phyloP scores from a whole-genome alignment of 2,888 invertebrate species.

The Hyalella azteca region DNA sequence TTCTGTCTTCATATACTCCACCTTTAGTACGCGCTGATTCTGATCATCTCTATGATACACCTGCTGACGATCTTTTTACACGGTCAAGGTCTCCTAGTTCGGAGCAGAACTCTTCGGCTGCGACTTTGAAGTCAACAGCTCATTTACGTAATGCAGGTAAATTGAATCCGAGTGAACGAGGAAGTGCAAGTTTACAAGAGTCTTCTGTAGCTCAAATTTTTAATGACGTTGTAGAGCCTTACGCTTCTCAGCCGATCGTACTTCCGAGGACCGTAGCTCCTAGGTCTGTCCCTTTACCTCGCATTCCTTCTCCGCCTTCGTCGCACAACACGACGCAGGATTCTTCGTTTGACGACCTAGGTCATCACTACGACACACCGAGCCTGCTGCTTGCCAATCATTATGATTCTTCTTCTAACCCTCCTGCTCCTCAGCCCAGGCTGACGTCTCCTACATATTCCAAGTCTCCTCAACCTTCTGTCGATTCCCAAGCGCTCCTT shows the following conservation, averaged over 20 bases:
- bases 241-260: constrained; percentile 4
- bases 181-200: neutral
- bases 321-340: constrained; percentile 32
- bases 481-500: neutral
- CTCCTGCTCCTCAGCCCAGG: neutral
- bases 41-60: constrained; percentile 38
- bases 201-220: neutral
- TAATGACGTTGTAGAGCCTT: constrained; percentile 2
- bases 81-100: neutral
- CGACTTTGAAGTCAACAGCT: neutral
- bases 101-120: neutral
- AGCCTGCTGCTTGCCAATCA: neutral
- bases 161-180: neutral
- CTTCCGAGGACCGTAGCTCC: neutral
- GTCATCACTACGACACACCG: constrained; percentile 35
- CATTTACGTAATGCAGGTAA: neutral
- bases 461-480: neutral
- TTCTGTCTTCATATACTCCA: neutral
- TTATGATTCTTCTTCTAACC: neutral
- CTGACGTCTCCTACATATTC: neutral
- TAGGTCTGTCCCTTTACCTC: neutral
- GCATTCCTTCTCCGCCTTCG: neutral
- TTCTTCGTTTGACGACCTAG: constrained; percentile 31
- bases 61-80: constrained; percentile 15
- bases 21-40: neutral